These are phyloP conservation scores for Dynastes hyllus DNA, from an alignment of 2,888 invertebrate species.

Conservation along the genomic window DNA sequence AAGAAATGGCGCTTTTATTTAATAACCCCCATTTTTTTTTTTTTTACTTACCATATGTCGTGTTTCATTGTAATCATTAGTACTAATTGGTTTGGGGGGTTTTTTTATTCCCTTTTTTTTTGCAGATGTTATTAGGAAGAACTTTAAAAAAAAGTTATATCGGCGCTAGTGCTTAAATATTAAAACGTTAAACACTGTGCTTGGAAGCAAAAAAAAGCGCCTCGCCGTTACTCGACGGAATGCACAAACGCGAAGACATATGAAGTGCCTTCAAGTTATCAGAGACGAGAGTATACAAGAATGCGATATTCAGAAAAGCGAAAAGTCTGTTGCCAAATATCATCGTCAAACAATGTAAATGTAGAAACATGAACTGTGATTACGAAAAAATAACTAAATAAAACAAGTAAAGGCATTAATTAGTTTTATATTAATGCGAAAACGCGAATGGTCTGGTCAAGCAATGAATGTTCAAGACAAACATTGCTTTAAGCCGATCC, in stretches of 20 bases:
- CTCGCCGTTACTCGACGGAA: conserved; percentile 15
- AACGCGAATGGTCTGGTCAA: conserved; percentile 4
- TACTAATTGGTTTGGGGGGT: not conserved
- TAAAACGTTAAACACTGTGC: conserved; percentile 25
- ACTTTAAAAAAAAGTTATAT: no score
- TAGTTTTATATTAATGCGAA: conserved; percentile 1
- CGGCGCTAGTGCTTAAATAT: conserved; percentile 54
- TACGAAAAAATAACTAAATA: conserved; percentile 8
- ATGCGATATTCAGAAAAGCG: conserved; percentile 33
- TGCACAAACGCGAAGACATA: conserved; percentile 35
- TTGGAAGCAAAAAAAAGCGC: conserved; percentile 26
- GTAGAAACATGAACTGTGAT: conserved; percentile 47
- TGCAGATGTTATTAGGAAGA: conserved; percentile 56
- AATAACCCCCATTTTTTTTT: not conserved
- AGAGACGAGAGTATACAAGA: conserved; percentile 38
- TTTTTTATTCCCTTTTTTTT: conserved; percentile 47
- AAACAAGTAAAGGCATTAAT: conserved; percentile 19
- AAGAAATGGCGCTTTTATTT: conserved; percentile 18
- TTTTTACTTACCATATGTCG: not conserved
- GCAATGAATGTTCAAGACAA: conserved; percentile 40
- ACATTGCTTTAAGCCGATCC: conserved; percentile 3
- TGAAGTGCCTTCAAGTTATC: conserved; percentile 44
- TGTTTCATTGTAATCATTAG: not conserved
- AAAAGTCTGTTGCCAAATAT: conserved; percentile 50
- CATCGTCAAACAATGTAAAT: conserved; percentile 19